Conservation (phyloP, 2,113 vertebrate genomes). For the Esox niger region DNA sequence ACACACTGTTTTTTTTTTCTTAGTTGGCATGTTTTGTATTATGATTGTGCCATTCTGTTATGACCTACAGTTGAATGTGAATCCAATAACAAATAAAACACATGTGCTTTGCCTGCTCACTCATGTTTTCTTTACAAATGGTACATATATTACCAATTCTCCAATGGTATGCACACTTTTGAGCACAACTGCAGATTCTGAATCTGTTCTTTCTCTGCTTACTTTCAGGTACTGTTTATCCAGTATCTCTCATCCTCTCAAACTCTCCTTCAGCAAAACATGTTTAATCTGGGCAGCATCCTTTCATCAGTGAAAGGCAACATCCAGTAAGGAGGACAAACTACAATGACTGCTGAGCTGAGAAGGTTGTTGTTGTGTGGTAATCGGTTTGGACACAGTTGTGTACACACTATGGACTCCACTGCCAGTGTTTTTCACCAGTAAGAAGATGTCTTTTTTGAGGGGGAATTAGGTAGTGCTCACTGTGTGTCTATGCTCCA, state of each 20-base stretch:
- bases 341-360: conserved; percentile 25
- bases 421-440: conserved; percentile 27
- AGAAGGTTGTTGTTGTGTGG: conserved; percentile 23
- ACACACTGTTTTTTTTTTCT: too few relatives aligned
- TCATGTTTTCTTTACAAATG: too few relatives aligned
- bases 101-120: too few relatives aligned
- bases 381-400: conserved; percentile 45
- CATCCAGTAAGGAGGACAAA: conserved; percentile 6
- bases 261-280: conserved; percentile 7
- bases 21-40: too few relatives aligned
- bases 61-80: too few relatives aligned
- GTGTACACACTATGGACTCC: conserved; percentile 34
- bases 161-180: too few relatives aligned
- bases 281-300: conserved; percentile 25
- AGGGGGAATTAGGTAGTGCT: background rate
- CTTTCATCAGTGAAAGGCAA: conserved; percentile 12
- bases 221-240: too few relatives aligned
- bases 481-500: conserved; percentile 9
- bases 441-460: conserved; percentile 21
- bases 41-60: too few relatives aligned
- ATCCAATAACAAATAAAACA: too few relatives aligned
- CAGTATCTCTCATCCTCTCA: background rate
- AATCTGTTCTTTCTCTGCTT: too few relatives aligned
- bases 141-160: too few relatives aligned
- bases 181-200: too few relatives aligned